A percentile compares a stretch with the other conserved stretches of the same genome.
Evolutionary conservation across 2,888 invertebrate genomes (phyloP).

Genomic region (Calameuta pallipes): DNA sequence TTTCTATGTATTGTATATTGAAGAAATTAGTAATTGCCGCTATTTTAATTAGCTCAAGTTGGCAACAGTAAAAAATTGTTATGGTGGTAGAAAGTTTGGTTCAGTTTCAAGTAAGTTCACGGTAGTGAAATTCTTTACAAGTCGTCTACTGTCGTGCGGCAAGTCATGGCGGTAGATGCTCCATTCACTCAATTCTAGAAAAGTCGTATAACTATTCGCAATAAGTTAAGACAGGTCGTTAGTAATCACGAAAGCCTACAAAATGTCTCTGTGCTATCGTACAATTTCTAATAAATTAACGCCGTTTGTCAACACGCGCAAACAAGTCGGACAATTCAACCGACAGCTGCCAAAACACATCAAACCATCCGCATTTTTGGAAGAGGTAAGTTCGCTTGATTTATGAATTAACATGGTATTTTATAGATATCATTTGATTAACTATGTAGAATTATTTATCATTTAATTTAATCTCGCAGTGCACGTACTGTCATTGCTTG

Average conservation of each 20-base stretch:
- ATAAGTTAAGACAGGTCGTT: not conserved
- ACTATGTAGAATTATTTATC: not conserved
- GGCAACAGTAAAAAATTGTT: not conserved
- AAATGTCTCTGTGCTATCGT: constrained; percentile 72
- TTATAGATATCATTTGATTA: not conserved
- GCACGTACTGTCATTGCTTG: not conserved
- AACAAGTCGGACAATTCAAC: constrained; percentile 68
- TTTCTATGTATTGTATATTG: too few species aligned
- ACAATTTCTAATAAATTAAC: constrained; percentile 70
- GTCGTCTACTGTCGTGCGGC: not conserved
- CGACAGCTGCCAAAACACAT: constrained; percentile 66
- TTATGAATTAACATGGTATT: not conserved
- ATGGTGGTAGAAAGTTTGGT: not conserved
- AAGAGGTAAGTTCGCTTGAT: constrained; percentile 67
- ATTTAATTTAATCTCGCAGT: constrained; percentile 1
- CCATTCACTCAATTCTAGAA: not conserved
- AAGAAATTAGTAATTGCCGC: not conserved
- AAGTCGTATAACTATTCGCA: not conserved
- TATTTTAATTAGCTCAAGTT: not conserved
- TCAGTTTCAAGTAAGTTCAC: not conserved
- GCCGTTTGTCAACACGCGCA: constrained; percentile 70
- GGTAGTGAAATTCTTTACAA: not conserved
- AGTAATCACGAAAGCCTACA: constrained; percentile 12
- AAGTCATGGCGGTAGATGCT: not conserved
- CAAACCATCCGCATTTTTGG: constrained; percentile 68